Evolutionary conservation across 2,888 invertebrate species (phyloP), one percentile per base, ranked within the genome.

Genomic region (Zygothrica quintamaculata): DNA sequence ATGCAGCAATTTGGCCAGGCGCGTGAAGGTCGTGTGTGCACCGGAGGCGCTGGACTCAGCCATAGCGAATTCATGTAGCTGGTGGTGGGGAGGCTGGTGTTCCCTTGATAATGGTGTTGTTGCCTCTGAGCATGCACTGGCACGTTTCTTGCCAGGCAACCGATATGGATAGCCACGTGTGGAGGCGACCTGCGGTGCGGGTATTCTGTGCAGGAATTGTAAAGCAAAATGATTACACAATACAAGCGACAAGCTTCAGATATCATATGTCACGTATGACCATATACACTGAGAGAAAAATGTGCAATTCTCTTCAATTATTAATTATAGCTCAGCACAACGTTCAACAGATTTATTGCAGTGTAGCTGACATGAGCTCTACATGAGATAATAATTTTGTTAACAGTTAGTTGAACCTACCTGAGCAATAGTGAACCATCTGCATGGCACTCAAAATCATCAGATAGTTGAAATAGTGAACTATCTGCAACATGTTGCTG

Each of bases 381-480:
- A 22, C 18, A 3, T 22, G 18, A 22, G 18, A 22, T 22, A 22
- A 22, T 22, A 22, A 22, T 22, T 5, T 3, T 3, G 18, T 22
- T 22, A 22, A 5, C 2, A 22, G 31, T 3, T 31, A n/a, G 11
- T 16, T 13, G 8, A 39, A 65, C 88, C 90, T 74, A 94, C 94
- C 94, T 93, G 18, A 95, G 91, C 13, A 93, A 92, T 9, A 94
- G 90, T 4, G 92, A 92, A 9, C 94, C 94, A 88, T 94, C 93
- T 2, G 92, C 90, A 68, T 92, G 91, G 34, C 92, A 90, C 77
- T 93, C 93, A 15, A 92, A 91, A 12, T 92, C 92, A 60, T 91
- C 91, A 59, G 86, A 88, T 8, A 84, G 80, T 40, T 88, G 89
- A 37, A 88, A 85, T 31, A 86, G 81, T 1, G 88, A 87, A 46